Conservation (phyloP, 2,797 vertebrate species). For the Nannoperca obscura region DNA sequence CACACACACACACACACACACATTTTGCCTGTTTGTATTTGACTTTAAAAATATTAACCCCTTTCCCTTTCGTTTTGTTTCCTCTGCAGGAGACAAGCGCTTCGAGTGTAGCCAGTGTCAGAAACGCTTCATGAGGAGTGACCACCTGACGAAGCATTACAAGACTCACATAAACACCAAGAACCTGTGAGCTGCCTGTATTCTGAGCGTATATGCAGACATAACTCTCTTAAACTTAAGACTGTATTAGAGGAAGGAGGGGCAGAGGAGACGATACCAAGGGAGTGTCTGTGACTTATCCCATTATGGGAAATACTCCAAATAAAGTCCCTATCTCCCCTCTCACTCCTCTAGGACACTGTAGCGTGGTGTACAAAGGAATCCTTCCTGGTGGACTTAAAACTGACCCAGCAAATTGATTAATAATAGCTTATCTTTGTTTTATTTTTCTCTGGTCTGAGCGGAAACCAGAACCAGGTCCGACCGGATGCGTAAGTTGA, state of each 20-base stretch:
- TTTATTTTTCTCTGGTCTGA: conserved; percentile 14
- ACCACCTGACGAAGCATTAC: conserved; percentile 98
- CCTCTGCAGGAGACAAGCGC: conserved; percentile 93
- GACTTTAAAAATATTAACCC: not conserved
- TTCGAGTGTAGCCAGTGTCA: conserved; percentile 98
- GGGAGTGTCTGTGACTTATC: conserved; percentile 56
- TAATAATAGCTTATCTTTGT: conserved; percentile 42
- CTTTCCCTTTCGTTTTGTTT: not conserved
- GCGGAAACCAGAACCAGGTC: conserved; percentile 16
- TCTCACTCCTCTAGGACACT: conserved; percentile 60
- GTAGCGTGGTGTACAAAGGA: conserved; percentile 63
- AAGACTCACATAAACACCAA: conserved; percentile 99
- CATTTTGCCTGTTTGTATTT: not conserved
- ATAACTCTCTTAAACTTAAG: conserved; percentile 42
- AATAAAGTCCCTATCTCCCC: conserved; percentile 22
- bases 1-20: too few species aligned
- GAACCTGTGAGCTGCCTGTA: conserved; percentile 88
- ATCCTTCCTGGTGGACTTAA: conserved; percentile 53
- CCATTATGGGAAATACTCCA: conserved; percentile 59
- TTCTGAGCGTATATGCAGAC: conserved; percentile 19
- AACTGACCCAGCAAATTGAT: conserved; percentile 49
- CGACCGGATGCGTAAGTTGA: conserved; percentile 11
- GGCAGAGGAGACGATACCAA: conserved; percentile 15
- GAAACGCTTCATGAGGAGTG: conserved; percentile 98
- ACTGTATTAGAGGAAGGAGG: conserved; percentile 51